Base-by-base conservation (phyloP, 2,797 vertebrate genomes). In the Crenuchus spilurus region DNA sequence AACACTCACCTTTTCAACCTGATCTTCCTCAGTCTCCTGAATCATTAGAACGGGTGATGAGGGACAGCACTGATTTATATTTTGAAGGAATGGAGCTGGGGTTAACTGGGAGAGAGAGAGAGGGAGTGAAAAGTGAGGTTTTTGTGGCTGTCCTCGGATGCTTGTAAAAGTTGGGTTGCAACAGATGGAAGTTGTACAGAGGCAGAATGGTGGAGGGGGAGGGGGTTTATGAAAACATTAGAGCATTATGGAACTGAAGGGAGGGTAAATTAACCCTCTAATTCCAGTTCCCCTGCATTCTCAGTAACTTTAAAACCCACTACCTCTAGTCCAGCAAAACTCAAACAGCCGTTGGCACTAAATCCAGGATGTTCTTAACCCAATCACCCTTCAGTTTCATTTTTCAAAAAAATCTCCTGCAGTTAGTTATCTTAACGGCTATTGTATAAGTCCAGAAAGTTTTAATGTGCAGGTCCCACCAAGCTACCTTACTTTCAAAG, bases 111-210 rank as follows among this genome's bases (percentile, higher is more conserved):
- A 13, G 58, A 11, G 42, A n/a, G 11, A 28, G 26, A 31, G 49
- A 8, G 49, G 41, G 2, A 49, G 49, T 16, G 49, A 72, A 30
- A 26, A 49, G 24, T 42, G 72, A 39, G 72, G 76, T 60, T 79
- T 66, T 72, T 61, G 62, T 4, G 67, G 77, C 46, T 79, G 31
- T 67, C 52, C 60, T 65, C 35, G 20, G 72, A 74, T n/a, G 77
- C 76, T 70, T 70, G 67, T 74, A 60, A 79, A 79, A 61, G 42
- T 65, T 51, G 41, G 58, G 71, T 75, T 78, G 71, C 61, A 39
- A 66, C 77, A 79, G 77, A 75, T 79, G 77, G 77, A 79, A 71
- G 61, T 52, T 60, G 67, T 61, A 67, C 52, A 35, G 66, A 51
- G 42, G 74, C 31, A 14, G 31, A 14, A 33, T 13, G 4, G 49